Base-by-base conservation (phyloP, 2,888 invertebrate species). In the Eristalis intricaria region DNA sequence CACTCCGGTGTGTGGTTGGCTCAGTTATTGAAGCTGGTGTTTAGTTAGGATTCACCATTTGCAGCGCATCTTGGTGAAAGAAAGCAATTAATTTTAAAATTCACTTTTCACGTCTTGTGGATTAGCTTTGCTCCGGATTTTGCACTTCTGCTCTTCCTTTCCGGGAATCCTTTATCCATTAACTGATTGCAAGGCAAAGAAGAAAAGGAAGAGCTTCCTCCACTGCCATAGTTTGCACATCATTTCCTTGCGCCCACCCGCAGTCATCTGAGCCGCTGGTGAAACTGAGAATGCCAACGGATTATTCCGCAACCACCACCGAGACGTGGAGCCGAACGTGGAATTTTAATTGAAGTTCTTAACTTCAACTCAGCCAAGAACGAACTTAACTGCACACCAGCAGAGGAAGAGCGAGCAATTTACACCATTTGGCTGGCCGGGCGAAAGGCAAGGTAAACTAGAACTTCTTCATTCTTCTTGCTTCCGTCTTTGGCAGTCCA, bases 311-410 rank as follows among this genome's bases (percentile, higher is more conserved):
- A 7, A 19, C 43, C n/a, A 4, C 4, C n/a, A 8, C 50, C 19
- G 1, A 50, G 50, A 8, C 50, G 2, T 8, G n/a, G 50, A 19
- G 19, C 50, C 50, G 50, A 50, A 50, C 19, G 43, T 58, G 76
- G 76, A 60, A 81, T 85, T 85, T 81, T 80, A 85, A 85, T 85
- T 85, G 76, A 73, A 81, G 85, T 85, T 82, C 73, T 76, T 81
- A 73, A 61, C 85, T 66, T 58, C 22, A 84, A 76, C 76, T 69
- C 26, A 69, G 11, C 43, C 66, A 38, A 35, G 40, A 26, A 63
- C 38, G 19, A 81, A 68, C 26, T 66, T 26, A 26, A 32, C 43
- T 32, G 35, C 58, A 19, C 66, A 19, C 66, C n/a, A 40, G 32
- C 19, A 38, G 65, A 19, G 64, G 65, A 38, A 77, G 63, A 38